Evolutionary conservation across 2,888 invertebrate genomes (phyloP), one percentile per base, ranked within the genome.

Genomic region (Hypena proboscidalis): DNA sequence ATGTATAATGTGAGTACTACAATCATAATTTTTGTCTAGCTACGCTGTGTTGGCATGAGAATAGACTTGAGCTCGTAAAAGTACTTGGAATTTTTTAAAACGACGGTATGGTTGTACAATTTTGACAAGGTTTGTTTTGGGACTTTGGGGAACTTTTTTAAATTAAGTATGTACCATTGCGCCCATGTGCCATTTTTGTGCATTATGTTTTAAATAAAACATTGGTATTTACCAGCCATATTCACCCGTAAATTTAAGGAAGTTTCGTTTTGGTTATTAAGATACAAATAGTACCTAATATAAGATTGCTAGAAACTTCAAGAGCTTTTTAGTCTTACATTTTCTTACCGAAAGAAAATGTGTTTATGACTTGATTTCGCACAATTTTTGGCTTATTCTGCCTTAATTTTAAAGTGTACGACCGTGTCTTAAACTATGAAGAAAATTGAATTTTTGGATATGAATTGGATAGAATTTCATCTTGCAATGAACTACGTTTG

Each of bases 1-100:
- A 33, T 27, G 9, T 34, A 7, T 22, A 37, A 3, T 21, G 10
- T 10, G 19, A 19, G 33, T 34, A 31, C 22, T 29, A 26, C 13
- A 13, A 22, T 39, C 43, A 44, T 44, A 36, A 49, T 41, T 46
- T 44, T 22, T 11, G 15, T 5, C 40, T 9, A 33, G 30, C 10
- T 38, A 32, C 6, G 27, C 39, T 39, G 31, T 39, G 55, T 47
- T 17, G 30, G 32, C 29, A 14, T 44, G 31, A 23, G 29, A 52
- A 31, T 38, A 40, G 1, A 47, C 34, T 19, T 17, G 22, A n/a
- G 7, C 17, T 36, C 31, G 17, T 42, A 52, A 51, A 58, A 48
- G 27, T 40, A 14, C 19, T 13, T 26, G 27, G 5, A 9, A 25
- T 38, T 48, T 14, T 23, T 8, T 14, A 22, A 32, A 59, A 56